Evolutionary conservation across 2,888 invertebrate genomes (phyloP), one percentile per base, ranked within the genome.

Genomic region (Sminthurinus aureus): DNA sequence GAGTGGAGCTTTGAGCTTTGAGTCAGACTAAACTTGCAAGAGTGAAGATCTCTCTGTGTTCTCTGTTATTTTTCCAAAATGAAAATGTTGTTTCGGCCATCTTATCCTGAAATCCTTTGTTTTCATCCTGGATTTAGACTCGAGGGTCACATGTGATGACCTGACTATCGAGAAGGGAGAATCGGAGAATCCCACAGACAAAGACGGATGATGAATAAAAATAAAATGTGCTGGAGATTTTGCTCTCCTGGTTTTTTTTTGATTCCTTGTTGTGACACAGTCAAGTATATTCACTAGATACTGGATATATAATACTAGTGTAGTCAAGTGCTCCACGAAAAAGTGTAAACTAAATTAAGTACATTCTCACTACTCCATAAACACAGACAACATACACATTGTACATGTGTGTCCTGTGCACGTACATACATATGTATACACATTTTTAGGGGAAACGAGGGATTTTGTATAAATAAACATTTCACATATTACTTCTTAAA

Each of bases 61-160:
- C 74, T 74, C 66, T 71, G 74, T 81, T 51, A 81, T 18, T 58
- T 58, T 58, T 58, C 18, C n/a, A n/a, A n/a, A n/a, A n/a, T n/a
- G n/a, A n/a, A n/a, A n/a, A n/a, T 18, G 86, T 84, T 84, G 82
- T 85, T 86, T 87, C 87, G 86, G 87, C 87, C 87, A 87, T 87
- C 87, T 87, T 87, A 85, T 86, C 83, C 86, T 83, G 64, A 83
- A 85, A 86, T 85, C 85, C 85, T 85, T 86, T 86, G 84, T 85
- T 85, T 86, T 85, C 84, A 58, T 85, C 85, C 64, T 50, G 79
- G 79, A n/a, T 79, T 79, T 79, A 67, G 69, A 79, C 50, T 58
- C 58, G 26, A 71, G 79, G 69, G 79, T 79, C 79, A 79, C 4
- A 18, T 69, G 12, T 20, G 18, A 15, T 78, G 66, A 78, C 66